These are phyloP conservation scores for Eurytoma californica DNA, from an alignment of 2,888 invertebrate genomes.

Conservation along the genomic window DNA sequence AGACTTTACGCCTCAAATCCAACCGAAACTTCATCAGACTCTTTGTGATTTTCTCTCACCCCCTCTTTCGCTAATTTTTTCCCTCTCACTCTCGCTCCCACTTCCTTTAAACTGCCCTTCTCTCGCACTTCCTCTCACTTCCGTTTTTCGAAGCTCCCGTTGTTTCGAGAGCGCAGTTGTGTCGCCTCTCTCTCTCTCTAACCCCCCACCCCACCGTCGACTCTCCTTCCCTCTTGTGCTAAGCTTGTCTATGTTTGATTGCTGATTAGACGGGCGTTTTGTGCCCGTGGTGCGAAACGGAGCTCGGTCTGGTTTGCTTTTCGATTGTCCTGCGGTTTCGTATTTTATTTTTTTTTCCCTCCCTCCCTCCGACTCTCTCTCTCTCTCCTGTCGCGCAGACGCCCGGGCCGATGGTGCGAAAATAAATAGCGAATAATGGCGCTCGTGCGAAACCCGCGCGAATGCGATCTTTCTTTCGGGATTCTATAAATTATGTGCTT, in stretches of 20 bases:
- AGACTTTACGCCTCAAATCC: background rate
- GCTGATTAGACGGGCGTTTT: constrained; percentile 53
- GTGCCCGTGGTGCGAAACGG: constrained; percentile 53
- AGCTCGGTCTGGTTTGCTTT: constrained; percentile 40
- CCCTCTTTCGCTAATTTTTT: constrained; percentile 44
- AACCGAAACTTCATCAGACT: background rate
- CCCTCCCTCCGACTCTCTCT: too few species aligned
- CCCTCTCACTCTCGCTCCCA: background rate
- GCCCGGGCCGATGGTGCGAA: constrained; percentile 43
- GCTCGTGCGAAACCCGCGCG: constrained; percentile 39
- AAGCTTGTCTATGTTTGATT: constrained; percentile 55
- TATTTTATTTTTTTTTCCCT: constrained; percentile 27
- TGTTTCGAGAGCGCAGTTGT: constrained; percentile 28
- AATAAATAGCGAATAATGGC: constrained; percentile 36
- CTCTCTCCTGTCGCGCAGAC: background rate
- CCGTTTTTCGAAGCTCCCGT: constrained; percentile 42
- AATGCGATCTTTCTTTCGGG: constrained; percentile 23
- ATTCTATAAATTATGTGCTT: constrained; percentile 25
- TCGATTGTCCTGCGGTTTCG: constrained; percentile 43
- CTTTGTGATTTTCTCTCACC: constrained; percentile 46
- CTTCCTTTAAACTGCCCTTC: constrained; percentile 49
- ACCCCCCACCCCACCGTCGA: background rate
- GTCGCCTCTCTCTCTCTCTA: background rate
- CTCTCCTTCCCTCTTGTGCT: constrained; percentile 31
- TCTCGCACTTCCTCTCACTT: constrained; percentile 47